Base-by-base conservation (phyloP, 2,888 invertebrate genomes). In the Coelopa pilipes region DNA sequence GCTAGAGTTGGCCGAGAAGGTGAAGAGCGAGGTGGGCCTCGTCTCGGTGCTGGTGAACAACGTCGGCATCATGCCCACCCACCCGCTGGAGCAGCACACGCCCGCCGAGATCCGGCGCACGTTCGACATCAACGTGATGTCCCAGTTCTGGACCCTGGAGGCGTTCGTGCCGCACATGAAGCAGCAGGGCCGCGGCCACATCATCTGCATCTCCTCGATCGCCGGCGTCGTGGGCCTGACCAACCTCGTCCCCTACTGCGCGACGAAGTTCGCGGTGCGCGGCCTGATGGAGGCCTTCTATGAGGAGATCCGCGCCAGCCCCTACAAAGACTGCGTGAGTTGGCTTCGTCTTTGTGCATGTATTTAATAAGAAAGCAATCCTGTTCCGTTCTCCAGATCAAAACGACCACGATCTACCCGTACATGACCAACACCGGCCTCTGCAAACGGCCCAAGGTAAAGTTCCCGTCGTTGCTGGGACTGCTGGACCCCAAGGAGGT, bases 391-490 rank as follows among this genome's bases (percentile, higher is more conserved):
- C 53, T 84, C 72, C 85, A 91, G 89, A 91, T 98, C 65, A 91
- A 93, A 80, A 90, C 94, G 73, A 97, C 97, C 0, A 92, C 92
- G 0, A 91, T 97, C 76, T 96, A 91, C 84, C 97, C 97, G 0
- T 96, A 93, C 87, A 95, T 96, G 88, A 94, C 96, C 19, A 93
- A 95, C 85, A 96, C 96, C 0, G 96, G 95, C 0, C 89, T 96
- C 13, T 93, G 94, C 84, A 93, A 94, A 84, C 92, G 91, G 79
- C 93, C 94, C 0, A 91, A 90, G 84, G 92, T 93, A 79, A 92
- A 92, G 84, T 94, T 93, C 86, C 91, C 92, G 0, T 89, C 89
- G 21, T 82, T 93, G 79, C 89, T 94, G 89, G 90, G 90, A 78
- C 87, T 94, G 81, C 87, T 93, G 72, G 88, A 91, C 49, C 90